Conservation (phyloP, 1,140 invertebrate species). For the Drosophila littoralis region DNA sequence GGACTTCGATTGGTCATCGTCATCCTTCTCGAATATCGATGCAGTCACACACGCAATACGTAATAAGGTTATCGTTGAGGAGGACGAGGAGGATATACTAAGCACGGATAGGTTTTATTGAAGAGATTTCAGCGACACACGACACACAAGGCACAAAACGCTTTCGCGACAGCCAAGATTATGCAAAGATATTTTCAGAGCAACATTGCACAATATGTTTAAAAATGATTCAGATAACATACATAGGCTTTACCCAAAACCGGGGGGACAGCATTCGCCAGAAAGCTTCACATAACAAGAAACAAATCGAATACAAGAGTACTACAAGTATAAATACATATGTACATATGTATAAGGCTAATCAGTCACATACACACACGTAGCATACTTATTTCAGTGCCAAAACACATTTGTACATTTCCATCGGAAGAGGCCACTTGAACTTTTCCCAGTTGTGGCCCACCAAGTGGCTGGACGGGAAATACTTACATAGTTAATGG, state of each 20-base stretch:
- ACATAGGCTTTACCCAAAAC: constrained; percentile 6
- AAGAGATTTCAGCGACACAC: constrained; percentile 74
- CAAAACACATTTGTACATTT: constrained; percentile 79
- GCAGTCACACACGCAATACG: constrained; percentile 78
- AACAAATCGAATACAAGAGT: neutral
- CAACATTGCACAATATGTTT: constrained; percentile 27
- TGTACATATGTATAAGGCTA: constrained; percentile 1
- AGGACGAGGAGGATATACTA: constrained; percentile 81
- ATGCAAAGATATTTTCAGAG: constrained; percentile 4
- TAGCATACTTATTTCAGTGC: constrained; percentile 59
- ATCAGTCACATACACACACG: constrained; percentile 7
- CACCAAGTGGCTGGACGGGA: constrained; percentile 1
- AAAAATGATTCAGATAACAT: neutral
- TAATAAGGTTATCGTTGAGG: constrained; percentile 80
- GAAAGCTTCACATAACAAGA: neutral
- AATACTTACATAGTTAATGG: constrained; percentile 43
- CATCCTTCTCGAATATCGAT: constrained; percentile 68
- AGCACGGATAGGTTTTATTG: constrained; percentile 81
- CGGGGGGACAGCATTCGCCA: too few relatives aligned
- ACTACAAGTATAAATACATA: neutral
- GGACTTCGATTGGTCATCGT: constrained; percentile 45
- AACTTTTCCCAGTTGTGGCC: constrained; percentile 1
- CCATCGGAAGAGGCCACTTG: constrained; percentile 33
- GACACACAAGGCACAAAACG: constrained; percentile 15
- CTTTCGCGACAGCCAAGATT: constrained; percentile 9